These are phyloP conservation scores for Tiphia femorata DNA, from an alignment of 2,888 invertebrate species.

Conservation along the genomic window DNA sequence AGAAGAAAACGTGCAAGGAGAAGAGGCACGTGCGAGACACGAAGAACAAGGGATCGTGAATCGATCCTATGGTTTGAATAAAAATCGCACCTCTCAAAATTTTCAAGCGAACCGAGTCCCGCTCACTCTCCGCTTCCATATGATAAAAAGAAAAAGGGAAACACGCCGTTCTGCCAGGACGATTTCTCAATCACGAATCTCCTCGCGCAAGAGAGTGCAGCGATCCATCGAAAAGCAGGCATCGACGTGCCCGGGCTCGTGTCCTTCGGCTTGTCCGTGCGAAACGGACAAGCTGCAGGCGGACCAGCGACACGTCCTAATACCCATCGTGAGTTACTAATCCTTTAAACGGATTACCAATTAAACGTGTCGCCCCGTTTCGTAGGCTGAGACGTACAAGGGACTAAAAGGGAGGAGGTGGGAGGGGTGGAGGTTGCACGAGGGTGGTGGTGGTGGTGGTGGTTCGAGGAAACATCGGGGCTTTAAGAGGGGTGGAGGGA, in stretches of 20 bases:
- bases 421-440: conserved; percentile 8
- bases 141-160: too few relatives aligned
- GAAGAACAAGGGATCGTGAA: too few relatives aligned
- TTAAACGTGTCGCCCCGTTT: conserved; percentile 62
- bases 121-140: too few relatives aligned
- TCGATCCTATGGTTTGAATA: too few relatives aligned
- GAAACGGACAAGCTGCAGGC: conserved; percentile 60
- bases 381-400: conserved; percentile 38
- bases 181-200: too few relatives aligned
- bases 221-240: conserved; percentile 21
- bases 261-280: conserved; percentile 59
- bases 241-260: conserved; percentile 39
- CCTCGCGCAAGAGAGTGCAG: not conserved
- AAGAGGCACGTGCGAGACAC: too few relatives aligned
- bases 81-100: too few relatives aligned
- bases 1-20: too few relatives aligned
- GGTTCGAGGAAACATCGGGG: too few relatives aligned
- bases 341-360: conserved; percentile 69
- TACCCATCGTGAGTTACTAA: conserved; percentile 65
- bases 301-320: conserved; percentile 62
- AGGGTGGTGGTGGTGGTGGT: too few relatives aligned
- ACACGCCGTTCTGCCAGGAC: too few relatives aligned
- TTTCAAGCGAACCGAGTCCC: too few relatives aligned
- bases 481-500: conserved; percentile 16
- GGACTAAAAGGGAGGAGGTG: conserved; percentile 17